Base-by-base conservation (phyloP, 35 echinoderm and acorn worm species). In the Eucidaris tribuloides region DNA sequence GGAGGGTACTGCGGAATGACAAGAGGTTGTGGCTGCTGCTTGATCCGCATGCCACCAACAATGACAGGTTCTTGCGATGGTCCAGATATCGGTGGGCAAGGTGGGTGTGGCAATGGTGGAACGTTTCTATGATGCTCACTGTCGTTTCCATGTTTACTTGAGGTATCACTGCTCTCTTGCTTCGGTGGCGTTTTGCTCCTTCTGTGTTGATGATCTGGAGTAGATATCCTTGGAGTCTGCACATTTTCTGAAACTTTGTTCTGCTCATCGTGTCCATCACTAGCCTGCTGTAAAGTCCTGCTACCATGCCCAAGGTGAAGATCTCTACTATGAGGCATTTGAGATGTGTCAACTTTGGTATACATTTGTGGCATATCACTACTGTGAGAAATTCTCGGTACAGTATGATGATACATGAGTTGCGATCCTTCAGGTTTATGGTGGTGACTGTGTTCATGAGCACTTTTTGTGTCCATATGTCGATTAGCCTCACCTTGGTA, bases 301-400 rank as follows among this genome's bases (percentile, higher is more conserved):
- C 44, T 40, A 9, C 68, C 40, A n/a, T 22, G 41, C 37, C 7
- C 44, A 5, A 36, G 14, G 5, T 27, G 68, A 74, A 17, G 34
- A 25, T 74, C 68, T 36, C 44, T 74, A 15, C 41, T 40, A 74
- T 74, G 44, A 43, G 68, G 68, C 35, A 74, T 74, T 33, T 74
- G 37, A 18, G 68, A 27, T 20, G 68, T 42, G 35, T 41, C 68
- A 1, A 33, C 68, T 36, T 36, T 74, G 38, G 36, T 22, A n/a
- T 74, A 74, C 68, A 74, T 74, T 40, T 74, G 68, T 42, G 68
- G 68, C 68, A 74, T 74, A 42, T 40, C 68, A 74, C 38, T 7
- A 7, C 61, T 7, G 13, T 74, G n/a, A n/a, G n/a, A n/a, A n/a
- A n/a, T n/a, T n/a, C n/a, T n/a, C n/a, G n/a, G n/a, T n/a, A n/a